Base-by-base conservation (phyloP, 2,113 vertebrate genomes). In the Synodontis membranacea region DNA sequence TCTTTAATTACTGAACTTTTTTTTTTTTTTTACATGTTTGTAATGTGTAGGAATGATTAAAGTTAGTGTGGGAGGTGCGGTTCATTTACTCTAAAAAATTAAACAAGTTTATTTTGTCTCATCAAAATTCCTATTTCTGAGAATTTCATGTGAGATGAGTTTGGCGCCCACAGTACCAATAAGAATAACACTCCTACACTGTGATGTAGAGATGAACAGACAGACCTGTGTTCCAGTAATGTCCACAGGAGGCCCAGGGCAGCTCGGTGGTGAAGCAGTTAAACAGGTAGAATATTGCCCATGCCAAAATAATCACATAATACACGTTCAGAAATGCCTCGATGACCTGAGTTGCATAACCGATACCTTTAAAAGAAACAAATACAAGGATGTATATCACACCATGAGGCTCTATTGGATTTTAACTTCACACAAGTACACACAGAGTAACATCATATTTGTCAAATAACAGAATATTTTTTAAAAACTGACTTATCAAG, bases 241-340 rank as follows among this genome's bases (percentile, higher is more conserved):
- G 97, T 4, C 97, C 97, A 92, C 98, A 99, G 11, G 94, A 95
- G 72, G 98, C 98, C 98, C 98, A 99, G 80, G 98, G 98, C 42
- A 99, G 96, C 86, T 99, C 97, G 0, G 96, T 97, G 85, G 97
- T 98, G 90, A 99, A 99, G 94, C 97, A 99, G 92, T 99, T 99
- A 92, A 97, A 97, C 93, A 99, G 95, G 94, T 99, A 99, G 95
- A 99, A 99, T 92, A 99, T 97, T 84, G 98, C 97, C 98, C 98
- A 99, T 5, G 98, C 95, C 91, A 99, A 94, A 92, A 99, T 99
- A 84, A 99, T 97, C 93, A 99, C 95, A 88, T 99, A 99, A 92
- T 99, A 99, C 2, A 99, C 96, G 12, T 99, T 99, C 46, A 99
- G 94, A 91, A 99, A 96, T 34, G 97, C 98, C 91, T 98, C 97